These are phyloP conservation scores for Empidonax alnorum DNA, from an alignment of 2,113 vertebrate species.

Conservation along the genomic window DNA sequence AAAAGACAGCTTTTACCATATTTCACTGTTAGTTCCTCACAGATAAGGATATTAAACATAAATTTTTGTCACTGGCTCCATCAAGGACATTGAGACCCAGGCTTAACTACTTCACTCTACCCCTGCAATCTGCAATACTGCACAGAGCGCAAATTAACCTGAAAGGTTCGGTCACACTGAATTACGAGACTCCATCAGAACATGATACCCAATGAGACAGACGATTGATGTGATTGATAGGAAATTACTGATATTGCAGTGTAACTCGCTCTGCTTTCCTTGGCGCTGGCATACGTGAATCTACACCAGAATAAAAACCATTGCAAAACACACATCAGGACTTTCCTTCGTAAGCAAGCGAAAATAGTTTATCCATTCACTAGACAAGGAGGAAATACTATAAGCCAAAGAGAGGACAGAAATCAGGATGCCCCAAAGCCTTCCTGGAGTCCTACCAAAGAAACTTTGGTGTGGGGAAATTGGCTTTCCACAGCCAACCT, in stretches of 20 bases:
- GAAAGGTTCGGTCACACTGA: neutral
- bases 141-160: neutral
- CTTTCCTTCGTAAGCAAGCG: neutral
- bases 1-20: neutral
- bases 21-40: neutral
- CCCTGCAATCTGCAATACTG: neutral
- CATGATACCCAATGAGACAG: neutral
- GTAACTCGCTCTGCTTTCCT: neutral
- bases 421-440: constrained; percentile 23
- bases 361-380: constrained; percentile 3
- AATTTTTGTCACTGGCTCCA: neutral
- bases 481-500: neutral
- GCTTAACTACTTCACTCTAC: neutral
- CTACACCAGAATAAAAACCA: neutral
- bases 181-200: neutral
- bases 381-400: neutral
- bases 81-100: neutral
- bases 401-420: neutral
- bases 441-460: constrained; percentile 30
- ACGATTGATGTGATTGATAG: neutral
- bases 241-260: neutral
- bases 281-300: neutral
- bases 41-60: neutral
- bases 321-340: neutral
- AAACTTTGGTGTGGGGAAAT: neutral